phyloP scores from a whole-genome alignment of 2,797 vertebrate species.

The Cynopterus sphinx region DNA sequence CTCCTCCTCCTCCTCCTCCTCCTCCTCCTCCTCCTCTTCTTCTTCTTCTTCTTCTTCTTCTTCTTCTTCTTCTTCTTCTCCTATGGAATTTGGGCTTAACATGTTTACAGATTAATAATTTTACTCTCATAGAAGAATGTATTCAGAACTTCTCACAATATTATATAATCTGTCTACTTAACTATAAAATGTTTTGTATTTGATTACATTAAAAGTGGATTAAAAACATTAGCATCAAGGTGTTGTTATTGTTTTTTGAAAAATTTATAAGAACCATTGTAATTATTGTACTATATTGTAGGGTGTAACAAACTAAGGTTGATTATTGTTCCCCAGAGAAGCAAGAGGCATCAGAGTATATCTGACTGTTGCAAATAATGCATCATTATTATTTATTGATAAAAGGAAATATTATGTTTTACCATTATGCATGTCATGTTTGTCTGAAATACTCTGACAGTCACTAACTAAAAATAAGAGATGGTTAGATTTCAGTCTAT shows the following conservation, averaged over 20 bases:
- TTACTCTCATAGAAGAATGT: not conserved
- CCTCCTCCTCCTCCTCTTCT: too few species aligned
- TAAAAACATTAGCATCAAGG: not conserved
- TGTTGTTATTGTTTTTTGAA: not conserved
- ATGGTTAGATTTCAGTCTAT: not conserved
- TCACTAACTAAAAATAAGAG: not conserved
- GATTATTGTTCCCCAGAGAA: not conserved
- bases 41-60: rapidly evolving
- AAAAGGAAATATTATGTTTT: not conserved
- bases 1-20: too few species aligned
- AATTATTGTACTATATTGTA: not conserved
- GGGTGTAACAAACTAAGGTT: not conserved
- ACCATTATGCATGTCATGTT: not conserved
- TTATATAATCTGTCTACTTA: not conserved
- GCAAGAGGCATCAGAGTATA: not conserved
- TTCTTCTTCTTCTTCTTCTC: not conserved
- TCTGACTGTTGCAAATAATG: not conserved
- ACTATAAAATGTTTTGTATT: not conserved
- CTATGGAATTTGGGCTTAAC: not conserved
- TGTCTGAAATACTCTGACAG: not conserved
- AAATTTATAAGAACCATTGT: not conserved
- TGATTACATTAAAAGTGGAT: not conserved
- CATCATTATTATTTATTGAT: not conserved
- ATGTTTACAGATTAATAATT: not conserved
- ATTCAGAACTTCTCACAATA: not conserved